phyloP scores from a whole-genome alignment of 2,888 invertebrate species.

The Drosophila kuntzei region DNA sequence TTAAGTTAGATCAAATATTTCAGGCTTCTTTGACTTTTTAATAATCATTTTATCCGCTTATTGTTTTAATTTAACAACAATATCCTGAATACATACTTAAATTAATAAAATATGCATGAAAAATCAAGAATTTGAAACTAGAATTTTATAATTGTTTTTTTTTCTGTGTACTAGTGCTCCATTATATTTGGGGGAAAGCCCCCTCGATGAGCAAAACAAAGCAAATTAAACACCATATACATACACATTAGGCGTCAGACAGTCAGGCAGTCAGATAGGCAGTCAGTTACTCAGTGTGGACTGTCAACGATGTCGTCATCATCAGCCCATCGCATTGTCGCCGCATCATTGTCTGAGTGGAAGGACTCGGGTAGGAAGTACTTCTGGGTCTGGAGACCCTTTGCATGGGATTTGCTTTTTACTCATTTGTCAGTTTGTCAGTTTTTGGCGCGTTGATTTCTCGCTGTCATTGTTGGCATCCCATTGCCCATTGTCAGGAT shows the following conservation, averaged over 20 bases:
- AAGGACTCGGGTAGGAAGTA: conserved; percentile 5
- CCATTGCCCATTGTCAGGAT: conserved; percentile 42
- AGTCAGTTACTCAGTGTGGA: conserved; percentile 21
- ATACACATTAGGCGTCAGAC: conserved; percentile 1
- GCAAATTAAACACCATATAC: conserved; percentile 26
- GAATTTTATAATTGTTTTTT: no score
- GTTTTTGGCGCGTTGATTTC: conserved; percentile 75
- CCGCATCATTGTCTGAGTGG: conserved; percentile 22
- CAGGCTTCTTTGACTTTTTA: no score
- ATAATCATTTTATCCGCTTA: no score
- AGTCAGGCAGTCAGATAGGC: neutral
- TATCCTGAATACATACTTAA: no score
- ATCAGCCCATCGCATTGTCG: conserved; percentile 20
- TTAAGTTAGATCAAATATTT: no score
- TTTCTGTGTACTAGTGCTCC: neutral
- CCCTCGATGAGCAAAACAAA: neutral
- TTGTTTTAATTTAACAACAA: no score
- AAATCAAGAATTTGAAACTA: no score
- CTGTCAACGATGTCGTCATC: conserved; percentile 34
- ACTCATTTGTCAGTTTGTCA: conserved; percentile 71
- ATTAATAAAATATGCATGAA: no score
- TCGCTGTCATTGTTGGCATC: conserved; percentile 68
- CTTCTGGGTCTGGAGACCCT: conserved; percentile 24
- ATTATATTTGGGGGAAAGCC: neutral
- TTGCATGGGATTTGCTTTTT: conserved; percentile 48